Percentiles rank a stretch among this genome's conserved stretches.
These are phyloP conservation scores for Chrysocyon brachyurus DNA, from an alignment of 2,797 vertebrate genomes.

Conservation along the genomic window DNA sequence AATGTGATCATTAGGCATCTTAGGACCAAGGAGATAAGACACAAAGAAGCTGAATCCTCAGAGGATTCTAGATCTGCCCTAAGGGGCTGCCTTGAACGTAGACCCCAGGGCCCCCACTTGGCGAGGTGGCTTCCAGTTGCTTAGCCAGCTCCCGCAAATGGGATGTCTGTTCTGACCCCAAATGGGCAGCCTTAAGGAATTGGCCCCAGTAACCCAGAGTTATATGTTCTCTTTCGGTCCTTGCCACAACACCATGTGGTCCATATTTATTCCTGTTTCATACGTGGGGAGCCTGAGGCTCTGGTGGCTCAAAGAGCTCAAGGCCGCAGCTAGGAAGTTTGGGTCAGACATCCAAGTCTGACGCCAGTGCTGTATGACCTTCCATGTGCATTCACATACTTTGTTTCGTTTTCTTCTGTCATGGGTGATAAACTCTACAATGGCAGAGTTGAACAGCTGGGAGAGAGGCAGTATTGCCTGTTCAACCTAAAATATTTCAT, in stretches of 20 bases:
- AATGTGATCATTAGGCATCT: fast-evolving
- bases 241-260: fast-evolving
- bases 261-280: fast-evolving
- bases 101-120: fast-evolving
- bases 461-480: neutral
- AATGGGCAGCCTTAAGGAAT: fast-evolving
- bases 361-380: fast-evolving
- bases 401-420: fast-evolving
- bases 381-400: fast-evolving
- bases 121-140: neutral
- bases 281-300: neutral
- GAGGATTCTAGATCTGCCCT: neutral
- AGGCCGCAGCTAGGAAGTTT: neutral
- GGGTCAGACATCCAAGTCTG: fast-evolving
- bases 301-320: too few species aligned
- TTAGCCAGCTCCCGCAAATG: fast-evolving
- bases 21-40: fast-evolving
- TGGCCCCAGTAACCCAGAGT: neutral
- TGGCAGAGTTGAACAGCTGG: fast-evolving
- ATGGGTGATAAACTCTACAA: fast-evolving
- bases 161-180: fast-evolving
- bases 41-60: fast-evolving
- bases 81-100: neutral
- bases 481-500: too few species aligned
- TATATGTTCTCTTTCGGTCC: neutral